These are phyloP conservation scores for Fregetta grallaria DNA, from an alignment of 2,113 vertebrate species.

Conservation along the genomic window DNA sequence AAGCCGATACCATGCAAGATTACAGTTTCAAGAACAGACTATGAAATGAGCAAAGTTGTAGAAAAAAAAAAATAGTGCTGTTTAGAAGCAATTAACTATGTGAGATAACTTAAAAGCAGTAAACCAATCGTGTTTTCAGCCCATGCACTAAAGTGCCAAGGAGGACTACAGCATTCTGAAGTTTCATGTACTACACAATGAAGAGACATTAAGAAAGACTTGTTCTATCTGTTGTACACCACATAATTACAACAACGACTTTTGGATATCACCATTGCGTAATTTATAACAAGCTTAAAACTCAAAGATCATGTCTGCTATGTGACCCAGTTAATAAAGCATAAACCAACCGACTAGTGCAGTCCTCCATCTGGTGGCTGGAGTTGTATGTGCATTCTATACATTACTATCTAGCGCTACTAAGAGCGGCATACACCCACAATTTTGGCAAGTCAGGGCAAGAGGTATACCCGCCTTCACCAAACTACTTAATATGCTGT, in stretches of 20 bases:
- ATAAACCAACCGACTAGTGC: not conserved
- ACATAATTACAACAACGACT: not conserved
- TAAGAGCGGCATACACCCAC: not conserved
- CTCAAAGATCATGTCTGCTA: not conserved
- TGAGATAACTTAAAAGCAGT: not conserved
- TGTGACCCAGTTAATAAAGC: not conserved
- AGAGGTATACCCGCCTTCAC: not conserved
- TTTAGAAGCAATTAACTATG: not conserved
- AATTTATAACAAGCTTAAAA: not conserved
- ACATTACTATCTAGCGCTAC: not conserved
- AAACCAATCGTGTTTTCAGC: not conserved
- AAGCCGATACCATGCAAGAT: not conserved
- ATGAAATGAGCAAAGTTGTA: not conserved
- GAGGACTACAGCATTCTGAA: not conserved
- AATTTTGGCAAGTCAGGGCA: not conserved
- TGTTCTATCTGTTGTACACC: not conserved
- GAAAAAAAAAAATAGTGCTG: not conserved
- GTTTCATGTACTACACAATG: not conserved
- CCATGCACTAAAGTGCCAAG: not conserved
- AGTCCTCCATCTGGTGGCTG: conserved; percentile 64
- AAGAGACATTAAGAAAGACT: not conserved
- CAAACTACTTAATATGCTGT: fast-evolving
- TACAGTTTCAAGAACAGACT: not conserved
- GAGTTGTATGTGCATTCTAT: not conserved
- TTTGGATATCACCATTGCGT: not conserved